Percentiles rank a stretch among this genome's conserved stretches.
These are phyloP conservation scores for Oscheius sp. DNA, from an alignment of 2,888 invertebrate species.

Conservation along the genomic window DNA sequence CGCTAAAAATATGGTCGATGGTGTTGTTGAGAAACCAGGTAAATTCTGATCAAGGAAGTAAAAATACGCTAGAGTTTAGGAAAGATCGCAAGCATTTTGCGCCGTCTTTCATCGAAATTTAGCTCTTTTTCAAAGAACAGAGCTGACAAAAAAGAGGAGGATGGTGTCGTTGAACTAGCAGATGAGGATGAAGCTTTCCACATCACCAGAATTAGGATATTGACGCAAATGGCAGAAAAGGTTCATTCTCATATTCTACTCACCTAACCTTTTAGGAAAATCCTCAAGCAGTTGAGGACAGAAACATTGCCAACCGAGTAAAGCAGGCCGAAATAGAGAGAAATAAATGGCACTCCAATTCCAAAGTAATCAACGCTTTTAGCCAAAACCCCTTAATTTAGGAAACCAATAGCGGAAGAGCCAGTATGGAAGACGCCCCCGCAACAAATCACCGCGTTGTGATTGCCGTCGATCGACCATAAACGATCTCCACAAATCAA, in stretches of 20 bases:
- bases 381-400: not conserved
- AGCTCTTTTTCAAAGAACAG: not conserved
- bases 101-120: constrained; percentile 10
- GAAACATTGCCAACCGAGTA: not conserved
- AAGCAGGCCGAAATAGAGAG: not conserved
- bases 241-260: not conserved
- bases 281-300: constrained; percentile 3
- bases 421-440: constrained; percentile 8
- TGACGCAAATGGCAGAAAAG: not conserved
- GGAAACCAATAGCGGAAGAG: constrained; percentile 14
- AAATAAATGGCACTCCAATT: not conserved
- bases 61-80: too few species aligned
- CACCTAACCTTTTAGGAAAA: not conserved
- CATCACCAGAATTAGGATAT: not conserved
- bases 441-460: not conserved
- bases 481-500: too few species aligned
- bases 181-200: constrained; percentile 13
- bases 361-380: not conserved
- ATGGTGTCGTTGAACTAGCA: constrained; percentile 2
- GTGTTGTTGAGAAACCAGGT: constrained; percentile 10
- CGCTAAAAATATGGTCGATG: constrained; percentile 37
- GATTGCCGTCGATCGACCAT: not conserved
- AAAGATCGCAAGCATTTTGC: not conserved
- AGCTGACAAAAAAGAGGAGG: not conserved
- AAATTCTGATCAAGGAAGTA: not conserved